Conservation (phyloP, 1,140 invertebrate genomes). For the Procambarus virginalis region DNA sequence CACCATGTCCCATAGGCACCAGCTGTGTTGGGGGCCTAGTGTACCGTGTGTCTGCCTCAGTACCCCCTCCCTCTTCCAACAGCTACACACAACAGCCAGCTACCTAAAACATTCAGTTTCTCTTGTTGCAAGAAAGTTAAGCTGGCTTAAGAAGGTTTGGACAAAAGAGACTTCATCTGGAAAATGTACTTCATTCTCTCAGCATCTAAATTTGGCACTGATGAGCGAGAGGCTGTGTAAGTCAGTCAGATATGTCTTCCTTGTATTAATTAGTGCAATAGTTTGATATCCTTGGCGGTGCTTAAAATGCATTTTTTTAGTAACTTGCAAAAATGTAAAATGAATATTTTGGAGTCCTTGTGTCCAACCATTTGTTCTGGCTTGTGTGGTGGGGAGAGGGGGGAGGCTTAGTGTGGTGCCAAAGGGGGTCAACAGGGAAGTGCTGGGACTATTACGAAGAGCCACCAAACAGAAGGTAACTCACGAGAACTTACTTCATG, state of each 20-base stretch:
- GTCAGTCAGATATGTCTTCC: conserved; percentile 57
- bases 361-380: conserved; percentile 31
- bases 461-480: conserved; percentile 38
- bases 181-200: conserved; percentile 34
- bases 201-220: conserved; percentile 46
- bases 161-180: conserved; percentile 21
- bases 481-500: conserved; percentile 46
- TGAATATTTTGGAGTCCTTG: conserved; percentile 31
- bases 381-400: conserved; percentile 49
- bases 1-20: conserved; percentile 52
- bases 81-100: conserved; percentile 47
- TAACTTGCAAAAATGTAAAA: conserved; percentile 18
- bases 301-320: conserved; percentile 48
- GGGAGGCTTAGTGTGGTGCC: conserved; percentile 61
- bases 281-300: conserved; percentile 49
- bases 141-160: conserved; percentile 37
- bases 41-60: conserved; percentile 52
- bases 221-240: conserved; percentile 41
- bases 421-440: conserved; percentile 60
- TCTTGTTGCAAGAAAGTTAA: conserved; percentile 21
- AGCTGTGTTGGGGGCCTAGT: conserved; percentile 60
- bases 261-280: conserved; percentile 62
- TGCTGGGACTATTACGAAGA: conserved; percentile 36
- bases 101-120: conserved; percentile 35
- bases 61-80: conserved; percentile 57